Percentiles rank a stretch among this genome's conserved stretches.
These are phyloP conservation scores for Tupaia tana DNA, from an alignment of 2,113 vertebrate species.

Conservation along the genomic window DNA sequence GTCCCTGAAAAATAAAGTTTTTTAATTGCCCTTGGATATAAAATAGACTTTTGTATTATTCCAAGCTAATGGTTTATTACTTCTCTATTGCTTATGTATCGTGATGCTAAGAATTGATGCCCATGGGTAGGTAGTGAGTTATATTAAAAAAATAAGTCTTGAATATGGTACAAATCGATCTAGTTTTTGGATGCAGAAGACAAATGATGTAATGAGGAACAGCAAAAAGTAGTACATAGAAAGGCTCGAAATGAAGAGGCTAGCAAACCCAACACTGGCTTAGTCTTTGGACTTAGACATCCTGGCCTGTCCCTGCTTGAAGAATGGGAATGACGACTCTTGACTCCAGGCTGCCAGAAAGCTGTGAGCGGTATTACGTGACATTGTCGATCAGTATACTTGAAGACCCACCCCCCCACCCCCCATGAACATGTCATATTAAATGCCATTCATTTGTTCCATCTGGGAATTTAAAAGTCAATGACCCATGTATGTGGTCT, in stretches of 20 bases:
- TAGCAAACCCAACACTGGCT: neutral
- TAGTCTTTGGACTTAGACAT: neutral
- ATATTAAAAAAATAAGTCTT: neutral
- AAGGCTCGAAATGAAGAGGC: neutral
- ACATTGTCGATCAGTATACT: neutral
- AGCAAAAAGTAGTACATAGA: neutral
- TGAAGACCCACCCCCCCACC: neutral
- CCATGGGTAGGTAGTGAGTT: neutral
- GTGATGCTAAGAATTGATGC: neutral
- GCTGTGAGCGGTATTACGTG: neutral
- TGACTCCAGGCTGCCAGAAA: neutral
- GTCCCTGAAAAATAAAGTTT: neutral
- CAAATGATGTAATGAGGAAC: neutral
- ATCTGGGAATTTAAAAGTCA: constrained; percentile 16
- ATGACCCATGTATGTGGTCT: neutral
- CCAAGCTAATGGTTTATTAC: constrained; percentile 11
- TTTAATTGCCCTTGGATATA: constrained; percentile 38
- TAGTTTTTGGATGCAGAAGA: neutral
- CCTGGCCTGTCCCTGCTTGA: neutral
- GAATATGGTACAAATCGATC: neutral
- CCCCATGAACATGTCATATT: neutral
- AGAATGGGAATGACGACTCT: neutral
- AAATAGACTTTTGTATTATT: constrained; percentile 49
- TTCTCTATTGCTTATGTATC: constrained; percentile 32
- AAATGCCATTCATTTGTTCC: constrained; percentile 13